Evolutionary conservation across 1,140 invertebrate species (phyloP), one percentile per base, ranked within the genome.

Genomic region (Palaemon carinicauda): DNA sequence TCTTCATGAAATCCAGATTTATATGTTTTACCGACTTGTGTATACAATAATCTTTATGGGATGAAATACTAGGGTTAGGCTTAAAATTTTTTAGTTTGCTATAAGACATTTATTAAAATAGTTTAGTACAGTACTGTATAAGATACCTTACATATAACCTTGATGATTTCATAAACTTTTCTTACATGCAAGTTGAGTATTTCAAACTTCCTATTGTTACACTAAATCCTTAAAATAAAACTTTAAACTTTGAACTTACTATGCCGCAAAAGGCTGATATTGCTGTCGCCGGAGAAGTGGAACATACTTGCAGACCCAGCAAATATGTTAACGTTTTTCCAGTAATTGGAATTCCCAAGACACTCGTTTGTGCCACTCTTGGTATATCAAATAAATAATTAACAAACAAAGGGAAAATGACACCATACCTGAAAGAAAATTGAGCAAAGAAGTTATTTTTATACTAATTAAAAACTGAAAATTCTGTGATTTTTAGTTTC

Each of bases 261-360:
- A 92, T 90, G 52, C 92, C 91, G 88, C 90, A 91, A 9, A 91
- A 29, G 14, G 91, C 90, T 69, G 91, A 90, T 53, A 92, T 90
- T 27, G 89, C 89, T 19, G 91, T 91, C 54, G 91, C 90, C 71
- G 89, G 69, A 33, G 91, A 91, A 31, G 91, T 90, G 51, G 90
- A 90, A 80, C 89, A 90, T 51, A 92, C 92, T 91, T 94, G 93
- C 50, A 94, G 90, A 7, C 93, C 93, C 7, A 94, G 89, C 21
- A 93, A 91, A 89, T 93, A 93, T 33, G 93, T 93, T 53, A 94
- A 89, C 14, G 93, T 93, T 89, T 94, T 94, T 15, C 93, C 92
- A 17, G 93, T 93, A 21, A 94, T 91, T 21, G 93, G 93, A 33
- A 93, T 91, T 17, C 93, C 93, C 77, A 93, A 79, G 21, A 94